Evolutionary conservation across 2,113 vertebrate genomes (phyloP).

Genomic region (Chrysochloris asiatica): DNA sequence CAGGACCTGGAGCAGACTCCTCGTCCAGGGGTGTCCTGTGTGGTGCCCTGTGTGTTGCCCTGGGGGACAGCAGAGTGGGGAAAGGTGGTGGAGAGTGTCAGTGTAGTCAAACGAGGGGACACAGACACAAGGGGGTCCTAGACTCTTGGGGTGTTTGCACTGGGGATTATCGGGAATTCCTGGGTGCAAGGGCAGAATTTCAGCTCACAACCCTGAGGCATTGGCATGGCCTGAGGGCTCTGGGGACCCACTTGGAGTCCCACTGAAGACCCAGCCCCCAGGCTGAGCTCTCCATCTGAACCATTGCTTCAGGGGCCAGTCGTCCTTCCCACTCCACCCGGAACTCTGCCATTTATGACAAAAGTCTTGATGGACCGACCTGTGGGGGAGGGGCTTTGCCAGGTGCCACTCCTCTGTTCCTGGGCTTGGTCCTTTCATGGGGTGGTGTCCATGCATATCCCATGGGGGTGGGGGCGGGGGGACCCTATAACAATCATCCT

Average conservation of each 20-base stretch:
- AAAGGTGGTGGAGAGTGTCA: background rate
- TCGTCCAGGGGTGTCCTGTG: background rate
- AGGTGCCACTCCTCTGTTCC: background rate
- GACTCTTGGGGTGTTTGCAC: background rate
- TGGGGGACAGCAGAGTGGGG: background rate
- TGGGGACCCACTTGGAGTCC: background rate
- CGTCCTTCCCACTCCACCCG: background rate
- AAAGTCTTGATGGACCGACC: background rate
- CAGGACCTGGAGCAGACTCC: background rate
- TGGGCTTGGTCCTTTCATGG: rapidly evolving
- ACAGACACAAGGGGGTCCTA: background rate
- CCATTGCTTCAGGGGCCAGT: background rate
- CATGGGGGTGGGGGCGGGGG: background rate
- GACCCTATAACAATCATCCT: background rate
- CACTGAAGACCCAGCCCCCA: too few relatives aligned
- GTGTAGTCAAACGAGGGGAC: background rate
- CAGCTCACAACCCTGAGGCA: background rate
- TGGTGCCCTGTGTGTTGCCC: background rate
- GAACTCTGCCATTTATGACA: background rate
- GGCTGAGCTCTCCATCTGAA: too few relatives aligned
- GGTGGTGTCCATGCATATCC: background rate
- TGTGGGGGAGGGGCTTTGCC: background rate
- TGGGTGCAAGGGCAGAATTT: background rate
- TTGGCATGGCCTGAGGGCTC: background rate
- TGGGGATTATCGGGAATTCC: background rate